Conservation (phyloP, 2,797 vertebrate species). For the Eulemur rubriventer region DNA sequence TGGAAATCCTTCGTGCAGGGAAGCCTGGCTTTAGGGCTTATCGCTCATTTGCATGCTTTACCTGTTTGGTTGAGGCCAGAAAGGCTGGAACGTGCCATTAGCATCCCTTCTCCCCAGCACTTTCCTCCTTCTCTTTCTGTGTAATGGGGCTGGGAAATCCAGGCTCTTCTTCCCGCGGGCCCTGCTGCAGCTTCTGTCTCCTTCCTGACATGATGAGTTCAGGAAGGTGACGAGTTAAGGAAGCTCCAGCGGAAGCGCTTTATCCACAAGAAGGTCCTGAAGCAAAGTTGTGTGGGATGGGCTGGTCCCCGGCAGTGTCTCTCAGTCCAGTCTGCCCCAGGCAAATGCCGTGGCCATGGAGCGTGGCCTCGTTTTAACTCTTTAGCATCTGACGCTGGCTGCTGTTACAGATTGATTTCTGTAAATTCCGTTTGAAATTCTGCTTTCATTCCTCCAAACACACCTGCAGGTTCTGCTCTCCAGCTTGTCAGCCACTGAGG, state of each 20-base stretch:
- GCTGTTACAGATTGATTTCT: neutral
- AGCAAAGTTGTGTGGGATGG: neutral
- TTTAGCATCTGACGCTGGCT: neutral
- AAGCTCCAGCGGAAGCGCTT: neutral
- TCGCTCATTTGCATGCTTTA: neutral
- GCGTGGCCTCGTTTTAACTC: slow-evolving; percentile 14
- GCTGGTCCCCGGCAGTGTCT: neutral
- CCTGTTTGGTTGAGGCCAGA: neutral
- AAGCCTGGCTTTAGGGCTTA: neutral
- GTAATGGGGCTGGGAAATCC: rapidly evolving
- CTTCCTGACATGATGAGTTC: neutral
- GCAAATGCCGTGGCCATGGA: neutral
- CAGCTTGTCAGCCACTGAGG: neutral
- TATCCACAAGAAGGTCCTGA: neutral
- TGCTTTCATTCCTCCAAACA: neutral
- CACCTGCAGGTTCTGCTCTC: neutral
- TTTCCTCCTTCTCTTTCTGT: neutral
- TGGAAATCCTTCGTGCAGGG: neutral
- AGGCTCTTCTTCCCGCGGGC: neutral
- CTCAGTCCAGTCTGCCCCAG: slow-evolving; percentile 31
- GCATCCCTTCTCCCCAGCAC: neutral
- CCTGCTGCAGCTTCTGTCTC: neutral
- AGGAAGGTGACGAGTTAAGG: neutral
- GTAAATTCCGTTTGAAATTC: neutral
- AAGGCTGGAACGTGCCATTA: neutral